Percentiles rank a stretch among this genome's conserved stretches.
phyloP scores from a whole-genome alignment of 2,113 vertebrate genomes.

The Vombatus ursinus region DNA sequence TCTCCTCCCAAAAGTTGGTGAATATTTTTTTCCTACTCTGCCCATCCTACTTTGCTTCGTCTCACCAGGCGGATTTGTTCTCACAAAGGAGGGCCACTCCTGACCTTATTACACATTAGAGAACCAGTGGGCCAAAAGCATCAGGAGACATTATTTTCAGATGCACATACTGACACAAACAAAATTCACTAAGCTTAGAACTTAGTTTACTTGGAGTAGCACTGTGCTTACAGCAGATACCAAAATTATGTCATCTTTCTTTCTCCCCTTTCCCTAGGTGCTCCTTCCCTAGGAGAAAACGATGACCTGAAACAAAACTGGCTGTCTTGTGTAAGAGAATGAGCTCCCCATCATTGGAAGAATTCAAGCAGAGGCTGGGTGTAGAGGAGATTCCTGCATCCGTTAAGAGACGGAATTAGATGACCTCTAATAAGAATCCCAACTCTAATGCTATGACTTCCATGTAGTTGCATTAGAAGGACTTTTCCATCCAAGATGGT shows the following conservation, averaged over 20 bases:
- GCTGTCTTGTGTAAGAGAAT: background rate
- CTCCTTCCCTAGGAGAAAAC: background rate
- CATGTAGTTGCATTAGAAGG: background rate
- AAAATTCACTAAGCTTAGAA: background rate
- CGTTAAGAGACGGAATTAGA: background rate
- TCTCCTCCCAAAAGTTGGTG: background rate
- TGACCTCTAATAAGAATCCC: background rate
- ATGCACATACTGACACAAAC: background rate
- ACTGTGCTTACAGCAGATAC: background rate
- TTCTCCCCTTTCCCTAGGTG: background rate
- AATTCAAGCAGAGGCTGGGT: background rate
- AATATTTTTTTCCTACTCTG: background rate
- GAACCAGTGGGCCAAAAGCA: background rate
- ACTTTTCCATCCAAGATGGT: background rate
- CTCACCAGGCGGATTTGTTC: background rate
- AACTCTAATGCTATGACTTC: constrained; percentile 24
- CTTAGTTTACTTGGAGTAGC: background rate
- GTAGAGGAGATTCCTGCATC: fast-evolving
- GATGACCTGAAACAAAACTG: background rate
- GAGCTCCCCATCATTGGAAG: background rate
- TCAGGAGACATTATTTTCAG: background rate
- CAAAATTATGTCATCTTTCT: background rate
- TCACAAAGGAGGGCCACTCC: background rate
- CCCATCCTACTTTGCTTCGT: background rate
- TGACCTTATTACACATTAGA: background rate